Base-by-base conservation (phyloP, 2,888 invertebrate genomes). In the Coelogynopora nodosa region DNA sequence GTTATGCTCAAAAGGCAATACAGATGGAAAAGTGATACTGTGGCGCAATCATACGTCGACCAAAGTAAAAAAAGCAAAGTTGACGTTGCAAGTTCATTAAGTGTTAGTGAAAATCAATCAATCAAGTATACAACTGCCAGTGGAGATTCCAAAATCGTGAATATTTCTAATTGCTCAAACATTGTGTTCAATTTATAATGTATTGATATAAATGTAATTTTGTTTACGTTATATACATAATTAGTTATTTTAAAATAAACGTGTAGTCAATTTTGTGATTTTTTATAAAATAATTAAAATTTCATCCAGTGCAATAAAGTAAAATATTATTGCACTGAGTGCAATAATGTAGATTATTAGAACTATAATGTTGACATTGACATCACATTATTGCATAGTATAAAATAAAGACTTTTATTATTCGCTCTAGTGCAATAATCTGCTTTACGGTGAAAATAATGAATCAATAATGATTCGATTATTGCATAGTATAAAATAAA, bases 1-100 rank as follows among this genome's bases (percentile, higher is more conserved):
- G 74, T 74, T 74, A 74, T 74, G 74, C 74, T 74, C 74, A 74
- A 74, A 74, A 74, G 74, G 74, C 74, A 74, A 74, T 74, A 74
- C 74, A 74, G 74, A 74, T 74, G 74, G 74, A 74, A 74, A 74
- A 74, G 74, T 74, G 74, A 74, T 74, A 74, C 74, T 74, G 27
- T 74, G 74, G 74, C 74, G 74, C 74, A 74, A 74, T 74, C 74
- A 74, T 74, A 74, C 74, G 74, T 74, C 74, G 74, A 74, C 74
- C 18, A 74, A 74, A 74, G 18, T 74, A 74, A 74, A 74, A 74
- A 74, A 74, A 74, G 74, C 74, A 74, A 74, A 74, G 74, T 74
- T 74, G 74, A 74, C 74, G 74, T 74, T 74, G 74, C 74, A 74
- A 74, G 74, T 74, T 74, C 74, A 74, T 74, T 74, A 23, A 74